These are phyloP conservation scores for Porites lutea DNA, from an alignment of 64 coral and sea anemone genomes.

Conservation along the genomic window DNA sequence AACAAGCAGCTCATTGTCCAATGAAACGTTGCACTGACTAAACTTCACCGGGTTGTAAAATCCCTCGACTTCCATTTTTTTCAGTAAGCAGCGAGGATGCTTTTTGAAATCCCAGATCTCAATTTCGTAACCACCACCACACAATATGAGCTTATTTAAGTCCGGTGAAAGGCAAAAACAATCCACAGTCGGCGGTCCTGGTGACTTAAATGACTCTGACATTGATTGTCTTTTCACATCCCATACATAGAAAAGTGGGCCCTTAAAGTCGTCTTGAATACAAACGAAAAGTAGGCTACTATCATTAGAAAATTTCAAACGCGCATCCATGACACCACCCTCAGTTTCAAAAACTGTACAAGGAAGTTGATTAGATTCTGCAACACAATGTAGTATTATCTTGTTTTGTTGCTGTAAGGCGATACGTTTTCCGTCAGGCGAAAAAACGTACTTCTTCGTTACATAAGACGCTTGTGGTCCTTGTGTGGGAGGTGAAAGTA, in stretches of 20 bases:
- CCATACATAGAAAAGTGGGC: not conserved
- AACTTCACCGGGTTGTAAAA: not conserved
- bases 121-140: not conserved
- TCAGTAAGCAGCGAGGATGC: no score
- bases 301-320: not conserved
- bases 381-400: not conserved
- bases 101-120: not conserved
- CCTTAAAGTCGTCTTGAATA: not conserved
- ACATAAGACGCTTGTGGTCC: not conserved
- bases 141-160: not conserved
- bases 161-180: not conserved
- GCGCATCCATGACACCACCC: no score
- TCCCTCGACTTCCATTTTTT: not conserved
- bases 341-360: not conserved
- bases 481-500: not conserved
- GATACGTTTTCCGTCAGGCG: not conserved
- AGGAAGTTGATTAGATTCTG: not conserved
- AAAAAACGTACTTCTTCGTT: not conserved
- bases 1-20: slow-evolving; percentile 6
- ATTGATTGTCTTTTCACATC: not conserved
- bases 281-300: not conserved
- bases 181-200: not conserved
- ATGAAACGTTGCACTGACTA: slow-evolving; percentile 15
- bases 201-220: not conserved
- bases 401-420: not conserved